These are phyloP conservation scores for Ormyrus labotus DNA, from an alignment of 2,888 invertebrate genomes.

Conservation along the genomic window DNA sequence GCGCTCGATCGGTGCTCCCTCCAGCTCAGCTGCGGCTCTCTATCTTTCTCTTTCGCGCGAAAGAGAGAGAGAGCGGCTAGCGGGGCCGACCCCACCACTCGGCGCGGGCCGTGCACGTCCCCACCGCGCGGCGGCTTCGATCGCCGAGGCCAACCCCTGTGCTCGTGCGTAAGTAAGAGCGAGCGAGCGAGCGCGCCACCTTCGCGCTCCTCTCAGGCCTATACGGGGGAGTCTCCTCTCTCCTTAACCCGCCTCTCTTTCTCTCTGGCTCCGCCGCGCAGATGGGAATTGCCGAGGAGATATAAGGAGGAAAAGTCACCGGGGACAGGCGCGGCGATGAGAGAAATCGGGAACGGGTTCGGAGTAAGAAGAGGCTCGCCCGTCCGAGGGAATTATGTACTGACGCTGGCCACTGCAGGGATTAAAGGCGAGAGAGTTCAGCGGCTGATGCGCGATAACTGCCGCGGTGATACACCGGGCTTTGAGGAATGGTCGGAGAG, in stretches of 20 bases:
- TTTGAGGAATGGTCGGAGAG: no score
- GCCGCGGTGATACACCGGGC: no score
- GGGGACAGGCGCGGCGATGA: slow-evolving; percentile 41
- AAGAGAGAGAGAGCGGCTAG: slow-evolving; percentile 39
- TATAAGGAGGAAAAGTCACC: slow-evolving; percentile 43
- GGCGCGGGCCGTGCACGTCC: slow-evolving; percentile 56
- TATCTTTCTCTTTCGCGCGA: slow-evolving; percentile 21
- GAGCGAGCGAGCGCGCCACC: slow-evolving; percentile 39
- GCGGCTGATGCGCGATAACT: no score
- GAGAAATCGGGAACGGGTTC: slow-evolving; percentile 54
- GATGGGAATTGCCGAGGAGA: neutral
- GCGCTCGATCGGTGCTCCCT: slow-evolving; percentile 60
- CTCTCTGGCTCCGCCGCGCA: neutral
- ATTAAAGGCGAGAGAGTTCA: neutral
- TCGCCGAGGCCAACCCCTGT: slow-evolving; percentile 71
- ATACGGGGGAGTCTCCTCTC: slow-evolving; percentile 71
- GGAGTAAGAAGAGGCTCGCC: slow-evolving; percentile 38
- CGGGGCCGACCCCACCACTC: slow-evolving; percentile 47
- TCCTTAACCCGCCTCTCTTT: slow-evolving; percentile 57
- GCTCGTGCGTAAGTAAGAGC: neutral
- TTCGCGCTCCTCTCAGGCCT: slow-evolving; percentile 29
- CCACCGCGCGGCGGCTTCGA: slow-evolving; percentile 68
- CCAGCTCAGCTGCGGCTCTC: slow-evolving; percentile 54
- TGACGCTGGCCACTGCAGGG: neutral
- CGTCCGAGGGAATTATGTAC: slow-evolving; percentile 42